Evolutionary conservation across 2,113 vertebrate species (phyloP).

Genomic region (Mandrillus leucophaeus): DNA sequence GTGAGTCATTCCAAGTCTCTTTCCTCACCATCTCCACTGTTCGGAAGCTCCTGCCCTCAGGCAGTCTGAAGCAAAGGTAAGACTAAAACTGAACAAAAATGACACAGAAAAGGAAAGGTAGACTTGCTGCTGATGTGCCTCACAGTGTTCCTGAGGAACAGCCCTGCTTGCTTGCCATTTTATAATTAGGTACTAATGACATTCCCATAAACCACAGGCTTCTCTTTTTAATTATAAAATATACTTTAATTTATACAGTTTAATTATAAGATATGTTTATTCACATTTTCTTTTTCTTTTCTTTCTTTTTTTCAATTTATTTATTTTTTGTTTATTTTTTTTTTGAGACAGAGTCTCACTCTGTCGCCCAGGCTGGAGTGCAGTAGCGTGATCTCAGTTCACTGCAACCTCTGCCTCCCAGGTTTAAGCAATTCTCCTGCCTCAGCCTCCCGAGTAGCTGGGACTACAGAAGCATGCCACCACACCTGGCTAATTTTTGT

Average conservation of each 20-base stretch:
- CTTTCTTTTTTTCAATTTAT: not conserved
- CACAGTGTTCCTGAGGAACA: not conserved
- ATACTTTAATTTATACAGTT: not conserved
- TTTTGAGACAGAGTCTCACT: no score
- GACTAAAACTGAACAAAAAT: not conserved
- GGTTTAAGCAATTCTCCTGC: no score
- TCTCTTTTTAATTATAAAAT: conserved; percentile 30
- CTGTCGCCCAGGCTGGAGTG: no score
- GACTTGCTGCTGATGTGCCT: not conserved
- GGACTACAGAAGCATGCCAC: no score
- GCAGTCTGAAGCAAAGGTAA: not conserved
- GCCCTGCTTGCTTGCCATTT: not conserved
- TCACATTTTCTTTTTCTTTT: not conserved
- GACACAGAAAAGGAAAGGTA: not conserved
- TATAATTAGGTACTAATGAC: not conserved
- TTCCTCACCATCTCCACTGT: not conserved
- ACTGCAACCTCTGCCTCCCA: no score
- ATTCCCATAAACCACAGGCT: not conserved
- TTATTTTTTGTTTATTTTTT: no score
- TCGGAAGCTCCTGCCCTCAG: not conserved
- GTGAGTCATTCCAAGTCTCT: not conserved
- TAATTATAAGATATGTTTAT: not conserved
- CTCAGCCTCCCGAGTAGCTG: no score
- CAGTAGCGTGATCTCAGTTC: no score
- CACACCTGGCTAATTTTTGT: no score